These are phyloP conservation scores for Pampus argenteus DNA, from an alignment of 2,797 vertebrate species.

Conservation along the genomic window DNA sequence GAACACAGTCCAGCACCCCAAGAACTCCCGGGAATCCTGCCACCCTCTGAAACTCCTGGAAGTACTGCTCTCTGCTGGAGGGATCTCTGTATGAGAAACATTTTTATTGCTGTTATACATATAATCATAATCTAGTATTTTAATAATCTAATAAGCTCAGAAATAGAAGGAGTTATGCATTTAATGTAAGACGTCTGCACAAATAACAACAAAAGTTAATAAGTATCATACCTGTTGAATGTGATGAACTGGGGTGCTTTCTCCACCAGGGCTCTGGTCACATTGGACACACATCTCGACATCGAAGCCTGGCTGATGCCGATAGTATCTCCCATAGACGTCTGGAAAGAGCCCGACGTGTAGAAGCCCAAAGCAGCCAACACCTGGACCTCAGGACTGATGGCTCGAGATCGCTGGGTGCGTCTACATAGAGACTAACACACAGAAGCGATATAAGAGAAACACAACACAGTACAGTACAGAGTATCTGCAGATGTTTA, in stretches of 20 bases:
- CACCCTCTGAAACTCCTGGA: conserved; percentile 91
- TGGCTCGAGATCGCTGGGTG: conserved; percentile 94
- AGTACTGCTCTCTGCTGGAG: conserved; percentile 84
- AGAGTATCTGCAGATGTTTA: not conserved
- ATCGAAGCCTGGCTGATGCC: conserved; percentile 98
- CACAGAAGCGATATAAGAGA: not conserved
- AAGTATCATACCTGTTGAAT: conserved; percentile 59
- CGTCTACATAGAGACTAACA: conserved; percentile 86
- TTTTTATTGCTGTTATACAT: not conserved
- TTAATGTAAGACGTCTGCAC: no score
- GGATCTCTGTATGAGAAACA: conserved; percentile 78
- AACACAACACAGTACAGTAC: not conserved
- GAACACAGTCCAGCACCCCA: conserved; percentile 93
- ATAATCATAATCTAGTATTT: no score
- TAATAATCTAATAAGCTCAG: no score
- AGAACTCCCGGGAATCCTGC: conserved; percentile 93
- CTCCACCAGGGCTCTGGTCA: conserved; percentile 94
- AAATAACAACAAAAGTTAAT: not conserved
- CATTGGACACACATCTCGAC: conserved; percentile 96
- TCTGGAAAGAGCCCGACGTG: conserved; percentile 96
- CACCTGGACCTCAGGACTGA: conserved; percentile 96
- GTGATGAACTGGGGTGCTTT: conserved; percentile 91
- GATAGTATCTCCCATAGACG: conserved; percentile 95
- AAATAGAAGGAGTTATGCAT: no score
- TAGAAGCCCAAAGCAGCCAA: conserved; percentile 96